Percentiles rank a stretch among this genome's conserved stretches.
Evolutionary conservation across 2,797 vertebrate genomes (phyloP).

Genomic region (Ispidina lecontei): DNA sequence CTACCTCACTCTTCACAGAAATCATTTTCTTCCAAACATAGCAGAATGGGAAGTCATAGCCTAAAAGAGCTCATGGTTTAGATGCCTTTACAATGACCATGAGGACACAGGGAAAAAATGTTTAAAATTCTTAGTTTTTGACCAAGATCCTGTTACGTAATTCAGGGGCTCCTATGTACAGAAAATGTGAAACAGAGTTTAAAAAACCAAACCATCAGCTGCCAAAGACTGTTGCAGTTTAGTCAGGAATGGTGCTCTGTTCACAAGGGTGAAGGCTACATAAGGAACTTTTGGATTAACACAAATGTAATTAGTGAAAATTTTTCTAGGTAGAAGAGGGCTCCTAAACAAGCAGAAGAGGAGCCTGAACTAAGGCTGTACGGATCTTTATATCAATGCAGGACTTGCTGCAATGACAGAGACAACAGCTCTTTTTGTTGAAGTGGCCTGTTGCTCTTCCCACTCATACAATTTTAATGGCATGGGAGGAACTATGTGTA

Average conservation of each 20-base stretch:
- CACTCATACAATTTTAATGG: neutral
- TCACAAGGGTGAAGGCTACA: neutral
- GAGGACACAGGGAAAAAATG: neutral
- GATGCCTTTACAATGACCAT: conserved; percentile 13
- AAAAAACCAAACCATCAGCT: neutral
- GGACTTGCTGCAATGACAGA: neutral
- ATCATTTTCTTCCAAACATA: conserved; percentile 51
- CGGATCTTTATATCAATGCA: neutral
- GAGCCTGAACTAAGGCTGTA: neutral
- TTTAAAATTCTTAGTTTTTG: neutral
- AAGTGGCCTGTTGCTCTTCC: neutral
- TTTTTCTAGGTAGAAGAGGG: neutral
- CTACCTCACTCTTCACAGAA: conserved; percentile 24
- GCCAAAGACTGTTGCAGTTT: neutral
- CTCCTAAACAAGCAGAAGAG: neutral
- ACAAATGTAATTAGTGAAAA: neutral
- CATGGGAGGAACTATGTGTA: neutral
- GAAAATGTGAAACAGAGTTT: conserved; percentile 6
- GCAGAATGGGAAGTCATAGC: neutral
- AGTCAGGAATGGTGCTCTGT: neutral
- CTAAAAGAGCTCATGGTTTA: conserved; percentile 26
- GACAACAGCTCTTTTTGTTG: neutral
- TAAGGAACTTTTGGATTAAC: neutral
- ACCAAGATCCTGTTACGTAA: conserved; percentile 6
- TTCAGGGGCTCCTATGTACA: neutral